These are phyloP conservation scores for Himalopsyche anomala DNA, from an alignment of 2,888 invertebrate species.

Conservation along the genomic window DNA sequence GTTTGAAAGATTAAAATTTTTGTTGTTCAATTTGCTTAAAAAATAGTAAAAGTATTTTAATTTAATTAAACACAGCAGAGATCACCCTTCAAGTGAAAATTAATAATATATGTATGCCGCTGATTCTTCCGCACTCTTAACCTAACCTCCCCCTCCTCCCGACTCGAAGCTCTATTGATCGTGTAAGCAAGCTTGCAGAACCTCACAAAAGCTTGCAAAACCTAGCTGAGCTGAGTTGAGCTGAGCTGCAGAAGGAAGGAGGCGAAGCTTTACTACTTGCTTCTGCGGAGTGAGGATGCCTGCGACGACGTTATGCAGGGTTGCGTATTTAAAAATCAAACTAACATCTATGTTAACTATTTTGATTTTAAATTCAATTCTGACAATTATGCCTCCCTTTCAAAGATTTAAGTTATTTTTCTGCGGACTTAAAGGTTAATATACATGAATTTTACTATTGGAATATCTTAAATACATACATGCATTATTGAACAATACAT, in stretches of 20 bases:
- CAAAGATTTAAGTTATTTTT: too few species aligned
- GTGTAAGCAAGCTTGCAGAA: constrained; percentile 64
- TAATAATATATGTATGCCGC: not conserved
- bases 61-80: too few species aligned
- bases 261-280: constrained; percentile 51
- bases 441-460: too few species aligned
- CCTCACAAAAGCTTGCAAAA: constrained; percentile 45
- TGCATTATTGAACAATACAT: too few species aligned
- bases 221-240: constrained; percentile 30
- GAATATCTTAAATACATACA: too few species aligned
- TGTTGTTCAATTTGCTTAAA: too few species aligned
- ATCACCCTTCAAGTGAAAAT: not conserved
- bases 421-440: too few species aligned
- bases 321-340: not conserved
- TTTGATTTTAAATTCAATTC: too few species aligned
- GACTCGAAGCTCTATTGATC: constrained; percentile 63
- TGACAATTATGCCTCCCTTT: too few species aligned
- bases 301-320: constrained; percentile 16
- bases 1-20: too few species aligned
- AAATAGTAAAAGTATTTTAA: too few species aligned
- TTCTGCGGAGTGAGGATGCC: constrained; percentile 48
- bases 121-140: constrained; percentile 43
- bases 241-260: constrained; percentile 61
- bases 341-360: too few species aligned
- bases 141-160: constrained; percentile 49